These are phyloP conservation scores for Caenorhabditis sp. DNA, from an alignment of 2,888 invertebrate genomes.

Conservation along the genomic window DNA sequence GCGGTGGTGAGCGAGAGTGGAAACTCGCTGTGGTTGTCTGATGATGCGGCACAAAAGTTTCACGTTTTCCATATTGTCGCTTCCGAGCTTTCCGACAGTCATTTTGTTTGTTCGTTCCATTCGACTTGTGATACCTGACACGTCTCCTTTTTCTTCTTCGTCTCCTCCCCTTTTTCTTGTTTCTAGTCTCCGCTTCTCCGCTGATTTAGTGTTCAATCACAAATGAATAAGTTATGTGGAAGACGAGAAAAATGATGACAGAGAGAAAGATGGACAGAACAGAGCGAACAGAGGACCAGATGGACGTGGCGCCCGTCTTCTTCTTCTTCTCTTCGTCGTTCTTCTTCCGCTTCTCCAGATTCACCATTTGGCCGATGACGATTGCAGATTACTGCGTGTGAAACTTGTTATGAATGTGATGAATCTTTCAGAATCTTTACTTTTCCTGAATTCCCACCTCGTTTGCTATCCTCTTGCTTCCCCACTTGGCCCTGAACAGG, in stretches of 20 bases:
- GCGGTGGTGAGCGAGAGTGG: neutral
- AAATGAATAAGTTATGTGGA: conserved; percentile 25
- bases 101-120: conserved; percentile 36
- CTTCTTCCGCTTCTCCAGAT: conserved; percentile 81
- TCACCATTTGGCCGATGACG: conserved; percentile 93
- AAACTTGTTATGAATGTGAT: conserved; percentile 85
- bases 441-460: conserved; percentile 58
- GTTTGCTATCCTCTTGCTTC: conserved; percentile 85
- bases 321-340: neutral
- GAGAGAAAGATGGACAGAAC: neutral
- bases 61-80: no score
- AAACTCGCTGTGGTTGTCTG: no score
- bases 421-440: neutral
- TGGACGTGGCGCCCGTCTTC: neutral
- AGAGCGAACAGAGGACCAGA: neutral
- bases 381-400: conserved; percentile 93
- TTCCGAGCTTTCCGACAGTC: conserved; percentile 53
- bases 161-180: neutral
- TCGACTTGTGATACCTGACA: conserved; percentile 37
- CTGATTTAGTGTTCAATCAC: conserved; percentile 7
- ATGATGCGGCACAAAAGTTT: no score
- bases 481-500: conserved; percentile 87
- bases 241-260: neutral
- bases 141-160: conserved; percentile 12
- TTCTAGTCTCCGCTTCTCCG: neutral